Evolutionary conservation across 2,888 invertebrate species (phyloP).

Genomic region (Dryomyza anilis): DNA sequence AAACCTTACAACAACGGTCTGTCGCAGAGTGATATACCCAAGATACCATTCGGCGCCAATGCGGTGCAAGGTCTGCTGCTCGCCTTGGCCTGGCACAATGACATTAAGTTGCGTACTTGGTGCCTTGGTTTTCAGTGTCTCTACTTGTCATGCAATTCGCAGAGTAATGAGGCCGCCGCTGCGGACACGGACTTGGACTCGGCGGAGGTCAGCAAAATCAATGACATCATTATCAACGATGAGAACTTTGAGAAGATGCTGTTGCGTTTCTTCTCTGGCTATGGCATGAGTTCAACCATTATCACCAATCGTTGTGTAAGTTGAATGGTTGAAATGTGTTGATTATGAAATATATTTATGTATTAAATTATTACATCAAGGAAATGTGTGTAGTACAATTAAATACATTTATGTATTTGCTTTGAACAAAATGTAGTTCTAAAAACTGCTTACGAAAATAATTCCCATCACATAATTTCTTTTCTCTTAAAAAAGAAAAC

Average conservation of each 20-base stretch:
- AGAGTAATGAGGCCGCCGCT: constrained; percentile 55
- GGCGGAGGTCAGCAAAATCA: constrained; percentile 63
- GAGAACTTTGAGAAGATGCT: constrained; percentile 70
- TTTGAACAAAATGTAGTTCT: no score
- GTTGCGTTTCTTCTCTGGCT: constrained; percentile 69
- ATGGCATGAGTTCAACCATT: constrained; percentile 63
- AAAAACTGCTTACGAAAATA: no score
- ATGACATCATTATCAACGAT: constrained; percentile 67
- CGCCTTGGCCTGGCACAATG: constrained; percentile 71
- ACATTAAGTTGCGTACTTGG: constrained; percentile 76
- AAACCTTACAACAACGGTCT: constrained; percentile 63
- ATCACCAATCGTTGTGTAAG: constrained; percentile 59
- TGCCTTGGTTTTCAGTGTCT: constrained; percentile 74
- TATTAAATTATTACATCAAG: background rate
- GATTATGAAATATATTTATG: background rate
- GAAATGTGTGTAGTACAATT: no score
- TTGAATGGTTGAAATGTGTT: constrained; percentile 14
- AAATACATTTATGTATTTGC: no score
- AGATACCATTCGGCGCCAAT: constrained; percentile 69
- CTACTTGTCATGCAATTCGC: constrained; percentile 71
- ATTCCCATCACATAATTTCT: no score
- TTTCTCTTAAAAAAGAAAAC: no score
- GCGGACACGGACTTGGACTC: constrained; percentile 49
- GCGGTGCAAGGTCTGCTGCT: constrained; percentile 71
- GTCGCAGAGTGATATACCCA: constrained; percentile 67